Percentiles rank a stretch among this genome's conserved stretches.
These are phyloP conservation scores for Tetraneura akinire DNA, from an alignment of 1,140 invertebrate species.

Conservation along the genomic window DNA sequence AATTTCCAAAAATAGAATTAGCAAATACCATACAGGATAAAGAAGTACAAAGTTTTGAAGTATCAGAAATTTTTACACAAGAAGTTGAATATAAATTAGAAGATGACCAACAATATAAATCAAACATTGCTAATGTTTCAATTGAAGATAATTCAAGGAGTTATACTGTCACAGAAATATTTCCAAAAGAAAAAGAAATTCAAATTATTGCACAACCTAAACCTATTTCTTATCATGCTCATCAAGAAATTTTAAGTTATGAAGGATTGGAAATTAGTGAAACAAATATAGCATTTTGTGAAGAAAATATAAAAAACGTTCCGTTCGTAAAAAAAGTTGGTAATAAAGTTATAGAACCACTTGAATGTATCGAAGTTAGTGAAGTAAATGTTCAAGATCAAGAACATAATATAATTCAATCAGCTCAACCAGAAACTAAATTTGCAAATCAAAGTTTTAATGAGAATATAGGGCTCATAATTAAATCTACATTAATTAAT, in stretches of 20 bases:
- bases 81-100: neutral
- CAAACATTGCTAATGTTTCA: neutral
- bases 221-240: neutral
- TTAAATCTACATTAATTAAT: neutral
- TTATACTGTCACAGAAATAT: slow-evolving; percentile 26
- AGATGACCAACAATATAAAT: neutral
- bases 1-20: slow-evolving; percentile 3
- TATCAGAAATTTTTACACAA: slow-evolving; percentile 30
- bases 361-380: slow-evolving; percentile 2
- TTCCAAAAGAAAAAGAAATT: slow-evolving; percentile 22
- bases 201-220: neutral
- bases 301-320: neutral
- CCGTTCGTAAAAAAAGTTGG: neutral
- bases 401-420: slow-evolving; percentile 11
- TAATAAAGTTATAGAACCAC: neutral
- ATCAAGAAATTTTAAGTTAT: slow-evolving; percentile 24
- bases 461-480: slow-evolving; percentile 9
- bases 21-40: neutral
- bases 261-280: slow-evolving; percentile 29
- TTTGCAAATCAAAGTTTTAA: neutral
- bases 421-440: neutral
- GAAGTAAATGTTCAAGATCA: slow-evolving; percentile 26
- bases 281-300: slow-evolving; percentile 4
- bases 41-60: slow-evolving; percentile 28
- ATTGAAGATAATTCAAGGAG: neutral